Base-by-base conservation (phyloP, 2,888 invertebrate species). In the Mythimna loreyi region DNA sequence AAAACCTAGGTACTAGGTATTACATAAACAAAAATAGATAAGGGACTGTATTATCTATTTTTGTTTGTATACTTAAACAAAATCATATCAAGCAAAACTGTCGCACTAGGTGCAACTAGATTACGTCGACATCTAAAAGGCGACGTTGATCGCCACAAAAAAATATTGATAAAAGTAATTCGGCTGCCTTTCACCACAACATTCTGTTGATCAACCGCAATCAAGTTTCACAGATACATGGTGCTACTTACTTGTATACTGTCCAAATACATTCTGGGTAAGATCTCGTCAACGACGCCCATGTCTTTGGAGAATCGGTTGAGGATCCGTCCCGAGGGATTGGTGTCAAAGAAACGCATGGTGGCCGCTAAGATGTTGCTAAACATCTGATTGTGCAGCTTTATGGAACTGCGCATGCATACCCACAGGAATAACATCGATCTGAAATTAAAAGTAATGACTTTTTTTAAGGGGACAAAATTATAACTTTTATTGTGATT, bases 301-400 rank as follows among this genome's bases (percentile, higher is more conserved):
- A 98, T 97, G 87, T 98, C 98, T 89, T 98, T 98, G 0, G 98
- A 98, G 92, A 98, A 98, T 64, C 98, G 94, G 92, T 98, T 98
- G 63, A 98, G 96, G 81, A 98, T 97, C 23, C 98, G 96, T 43
- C 98, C 98, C 19, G 98, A 97, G 0, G 98, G 98, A 91, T 98
- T 98, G 8, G 97, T 97, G 89, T 98, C 98, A 90, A 98, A 99
- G 93, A 98, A 99, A 30, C 97, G 93, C 96, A 98, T 97, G 0
- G 98, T 97, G 0, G 98, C 97, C 75, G 97, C 95, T 13, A 98
- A 90, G 45, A 99, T 96, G 82, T 97, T 96, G 25, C 96, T 93
- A 91, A 98, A 98, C 98, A 98, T 98, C 30, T 92, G 94, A 86
- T 97, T 97, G 92, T 99, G 98, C 1, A 99, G 94, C 64, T 95